Conservation (phyloP, 2,113 vertebrate species). For the Heliornis fulica region DNA sequence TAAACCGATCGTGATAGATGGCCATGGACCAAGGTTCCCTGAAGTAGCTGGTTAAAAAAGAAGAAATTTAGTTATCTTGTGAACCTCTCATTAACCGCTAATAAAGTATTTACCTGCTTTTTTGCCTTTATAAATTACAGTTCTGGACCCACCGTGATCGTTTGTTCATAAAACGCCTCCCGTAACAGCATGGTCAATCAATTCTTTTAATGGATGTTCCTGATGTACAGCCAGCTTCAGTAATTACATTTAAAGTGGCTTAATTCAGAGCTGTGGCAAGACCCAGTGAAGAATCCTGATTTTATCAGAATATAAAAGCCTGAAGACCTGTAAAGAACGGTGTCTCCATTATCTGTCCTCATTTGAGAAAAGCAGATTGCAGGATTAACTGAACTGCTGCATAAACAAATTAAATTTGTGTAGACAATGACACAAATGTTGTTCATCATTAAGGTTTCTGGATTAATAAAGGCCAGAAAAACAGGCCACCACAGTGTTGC, state of each 20-base stretch:
- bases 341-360: conserved; percentile 86
- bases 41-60: conserved; percentile 86
- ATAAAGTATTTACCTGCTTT: conserved; percentile 84
- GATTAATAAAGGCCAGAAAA: conserved; percentile 84
- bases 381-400: conserved; percentile 87
- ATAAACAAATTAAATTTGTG: conserved; percentile 89
- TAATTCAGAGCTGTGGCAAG: conserved; percentile 93
- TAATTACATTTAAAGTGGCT: conserved; percentile 94
- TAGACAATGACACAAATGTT: conserved; percentile 86
- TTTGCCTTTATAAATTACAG: conserved; percentile 80
- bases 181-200: conserved; percentile 89
- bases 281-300: conserved; percentile 92
- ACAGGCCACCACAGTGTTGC: conserved; percentile 70
- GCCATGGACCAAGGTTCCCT: conserved; percentile 86
- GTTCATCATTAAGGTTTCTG: conserved; percentile 82
- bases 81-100: conserved; percentile 78
- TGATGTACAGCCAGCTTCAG: conserved; percentile 87
- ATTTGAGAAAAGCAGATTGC: conserved; percentile 84
- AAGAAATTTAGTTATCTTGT: conserved; percentile 77
- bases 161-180: conserved; percentile 88
- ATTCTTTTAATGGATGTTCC: conserved; percentile 96
- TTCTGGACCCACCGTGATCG: conserved; percentile 80
- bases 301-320: conserved; percentile 92
- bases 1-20: conserved; percentile 91
- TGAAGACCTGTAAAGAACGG: conserved; percentile 85